These are phyloP conservation scores for Nasonia vitripennis DNA, from an alignment of 1,140 invertebrate species.

Conservation along the genomic window DNA sequence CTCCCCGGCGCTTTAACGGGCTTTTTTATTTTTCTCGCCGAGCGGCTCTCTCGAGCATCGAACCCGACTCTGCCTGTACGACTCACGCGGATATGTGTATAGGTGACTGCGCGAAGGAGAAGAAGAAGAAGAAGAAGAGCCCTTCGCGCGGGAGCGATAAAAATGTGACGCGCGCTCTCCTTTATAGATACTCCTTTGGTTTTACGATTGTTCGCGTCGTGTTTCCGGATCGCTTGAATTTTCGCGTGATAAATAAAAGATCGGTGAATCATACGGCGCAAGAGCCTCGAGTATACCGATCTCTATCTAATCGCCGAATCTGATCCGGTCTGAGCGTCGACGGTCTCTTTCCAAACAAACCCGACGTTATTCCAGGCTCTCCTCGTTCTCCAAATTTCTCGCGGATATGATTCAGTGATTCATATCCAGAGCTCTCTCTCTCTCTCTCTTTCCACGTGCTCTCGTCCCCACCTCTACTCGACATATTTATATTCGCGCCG, in stretches of 20 bases:
- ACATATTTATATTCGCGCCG: neutral
- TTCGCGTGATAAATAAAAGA: neutral
- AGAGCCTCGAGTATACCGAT: conserved; percentile 10
- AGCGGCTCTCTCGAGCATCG: conserved; percentile 26
- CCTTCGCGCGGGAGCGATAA: neutral
- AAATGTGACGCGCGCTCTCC: conserved; percentile 10
- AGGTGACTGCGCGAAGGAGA: neutral
- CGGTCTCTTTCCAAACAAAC: neutral
- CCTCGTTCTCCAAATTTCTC: neutral
- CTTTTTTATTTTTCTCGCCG: conserved; percentile 45
- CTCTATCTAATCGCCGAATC: conserved; percentile 11
- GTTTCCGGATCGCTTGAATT: neutral
- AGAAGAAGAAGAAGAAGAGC: neutral
- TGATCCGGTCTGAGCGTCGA: neutral
- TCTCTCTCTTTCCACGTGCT: neutral
- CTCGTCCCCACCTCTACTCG: neutral
- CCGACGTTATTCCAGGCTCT: neutral
- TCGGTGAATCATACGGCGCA: neutral
- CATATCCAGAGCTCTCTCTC: neutral
- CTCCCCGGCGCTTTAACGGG: conserved; percentile 42
- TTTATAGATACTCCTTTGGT: conserved; percentile 12
- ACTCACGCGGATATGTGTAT: neutral
- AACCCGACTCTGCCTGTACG: conserved; percentile 10
- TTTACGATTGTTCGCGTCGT: conserved; percentile 16
- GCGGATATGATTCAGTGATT: neutral